phyloP scores from a whole-genome alignment of 1,140 invertebrate genomes.

The Stenopsyche tienmushanensis region DNA sequence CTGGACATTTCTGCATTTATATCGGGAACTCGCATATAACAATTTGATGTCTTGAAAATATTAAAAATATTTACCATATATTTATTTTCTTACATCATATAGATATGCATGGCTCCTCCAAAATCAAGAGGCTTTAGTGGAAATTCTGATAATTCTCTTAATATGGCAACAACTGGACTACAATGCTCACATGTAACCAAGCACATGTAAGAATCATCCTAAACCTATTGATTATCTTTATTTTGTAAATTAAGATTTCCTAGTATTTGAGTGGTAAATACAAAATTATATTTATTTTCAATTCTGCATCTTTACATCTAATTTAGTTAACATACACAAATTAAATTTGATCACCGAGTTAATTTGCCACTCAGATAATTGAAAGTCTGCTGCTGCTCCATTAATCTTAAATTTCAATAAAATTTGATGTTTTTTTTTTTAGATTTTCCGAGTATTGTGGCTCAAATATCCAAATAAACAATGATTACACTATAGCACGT shows the following conservation, averaged over 20 bases:
- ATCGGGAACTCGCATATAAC: too few relatives aligned
- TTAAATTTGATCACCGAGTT: too few relatives aligned
- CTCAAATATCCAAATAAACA: slow-evolving; percentile 69
- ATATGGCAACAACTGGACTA: slow-evolving; percentile 33
- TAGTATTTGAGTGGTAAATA: not conserved
- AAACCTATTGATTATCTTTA: not conserved
- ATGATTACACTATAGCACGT: slow-evolving; percentile 67
- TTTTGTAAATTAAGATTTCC: not conserved
- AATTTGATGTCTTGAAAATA: too few relatives aligned
- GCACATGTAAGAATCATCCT: slow-evolving; percentile 22
- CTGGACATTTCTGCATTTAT: too few relatives aligned
- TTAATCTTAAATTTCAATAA: not conserved
- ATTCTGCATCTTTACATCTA: not conserved
- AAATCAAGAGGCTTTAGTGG: slow-evolving; percentile 35
- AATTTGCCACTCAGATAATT: too few relatives aligned
- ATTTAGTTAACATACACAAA: too few relatives aligned
- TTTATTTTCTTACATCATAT: too few relatives aligned
- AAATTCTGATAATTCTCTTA: slow-evolving; percentile 38
- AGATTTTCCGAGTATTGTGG: slow-evolving; percentile 70
- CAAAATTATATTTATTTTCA: not conserved
- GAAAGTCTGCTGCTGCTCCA: too few relatives aligned
- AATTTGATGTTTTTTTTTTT: slow-evolving; percentile 3
- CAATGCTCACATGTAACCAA: slow-evolving; percentile 28
- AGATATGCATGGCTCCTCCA: slow-evolving; percentile 43
- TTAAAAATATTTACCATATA: not conserved